A percentile compares a stretch with the other conserved stretches of the same genome.
Evolutionary conservation across 2,888 invertebrate species (phyloP).

Genomic region (Mystacides longicornis): DNA sequence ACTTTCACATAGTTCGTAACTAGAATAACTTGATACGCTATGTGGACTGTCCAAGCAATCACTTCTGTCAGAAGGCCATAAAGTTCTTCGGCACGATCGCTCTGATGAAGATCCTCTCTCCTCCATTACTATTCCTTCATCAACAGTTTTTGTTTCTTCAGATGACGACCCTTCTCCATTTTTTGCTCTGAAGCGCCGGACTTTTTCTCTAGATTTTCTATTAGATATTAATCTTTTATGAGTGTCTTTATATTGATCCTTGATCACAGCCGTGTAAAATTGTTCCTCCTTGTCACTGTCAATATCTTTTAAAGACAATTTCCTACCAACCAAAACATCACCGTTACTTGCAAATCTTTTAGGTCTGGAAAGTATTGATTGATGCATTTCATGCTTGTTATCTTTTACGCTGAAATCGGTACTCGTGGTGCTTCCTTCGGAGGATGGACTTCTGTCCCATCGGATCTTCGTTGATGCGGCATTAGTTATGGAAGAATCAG

Average conservation of each 20-base stretch:
- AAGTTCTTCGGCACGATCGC: constrained; percentile 22
- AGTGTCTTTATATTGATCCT: constrained; percentile 1
- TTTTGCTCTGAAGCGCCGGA: constrained; percentile 38
- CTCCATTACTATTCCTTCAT: constrained; percentile 25
- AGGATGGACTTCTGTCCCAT: constrained; percentile 25
- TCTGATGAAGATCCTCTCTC: constrained; percentile 25
- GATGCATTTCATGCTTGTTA: constrained; percentile 3
- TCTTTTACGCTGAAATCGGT: constrained; percentile 19
- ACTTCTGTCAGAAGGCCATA: constrained; percentile 28
- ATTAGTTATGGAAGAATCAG: not conserved
- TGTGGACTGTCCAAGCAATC: constrained; percentile 43
- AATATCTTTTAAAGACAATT: constrained; percentile 24
- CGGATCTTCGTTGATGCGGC: constrained; percentile 7
- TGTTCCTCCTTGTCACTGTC: constrained; percentile 23
- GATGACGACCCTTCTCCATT: constrained; percentile 51
- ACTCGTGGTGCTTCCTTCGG: constrained; percentile 25
- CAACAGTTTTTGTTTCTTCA: constrained; percentile 42
- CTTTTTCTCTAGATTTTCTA: constrained; percentile 42
- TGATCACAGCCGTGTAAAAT: constrained; percentile 8
- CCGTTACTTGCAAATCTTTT: constrained; percentile 14
- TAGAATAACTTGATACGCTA: constrained; percentile 46
- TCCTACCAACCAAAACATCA: constrained; percentile 21
- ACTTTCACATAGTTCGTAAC: constrained; percentile 34
- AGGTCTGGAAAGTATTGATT: constrained; percentile 11
- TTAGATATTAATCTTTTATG: constrained; percentile 29